Conservation (phyloP, 53 echinoderm and acorn worm genomes). For the Temnopleurus reevesii region DNA sequence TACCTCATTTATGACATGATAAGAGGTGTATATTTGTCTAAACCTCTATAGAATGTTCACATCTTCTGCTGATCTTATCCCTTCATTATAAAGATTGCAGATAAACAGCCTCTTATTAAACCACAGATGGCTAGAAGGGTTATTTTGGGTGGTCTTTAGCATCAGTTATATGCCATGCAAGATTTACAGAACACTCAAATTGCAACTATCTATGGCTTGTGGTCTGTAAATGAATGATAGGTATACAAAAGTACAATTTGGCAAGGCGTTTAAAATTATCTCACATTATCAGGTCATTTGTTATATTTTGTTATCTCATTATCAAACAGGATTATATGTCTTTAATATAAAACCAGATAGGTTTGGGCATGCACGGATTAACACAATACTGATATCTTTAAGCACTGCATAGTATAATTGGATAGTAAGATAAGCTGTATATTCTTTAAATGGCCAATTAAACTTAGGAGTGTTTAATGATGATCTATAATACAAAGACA, state of each 20-base stretch:
- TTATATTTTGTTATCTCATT: neutral
- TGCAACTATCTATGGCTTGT: neutral
- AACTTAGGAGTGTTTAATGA: neutral
- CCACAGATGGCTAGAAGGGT: neutral
- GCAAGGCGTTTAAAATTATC: neutral
- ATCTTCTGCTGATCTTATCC: neutral
- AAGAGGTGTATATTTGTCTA: neutral
- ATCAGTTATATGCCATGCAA: neutral
- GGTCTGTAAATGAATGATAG: constrained; percentile 26
- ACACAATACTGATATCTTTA: neutral
- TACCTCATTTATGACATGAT: neutral
- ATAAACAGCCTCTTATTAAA: neutral
- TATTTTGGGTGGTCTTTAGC: constrained; percentile 9
- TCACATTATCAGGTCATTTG: neutral
- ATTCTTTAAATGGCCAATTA: neutral
- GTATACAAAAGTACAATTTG: constrained; percentile 7
- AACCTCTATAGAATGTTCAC: neutral
- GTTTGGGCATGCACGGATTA: neutral
- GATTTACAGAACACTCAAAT: neutral
- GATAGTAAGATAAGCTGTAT: neutral
- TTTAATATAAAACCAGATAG: neutral
- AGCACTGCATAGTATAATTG: neutral
- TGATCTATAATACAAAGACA: neutral
- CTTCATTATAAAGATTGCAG: neutral
- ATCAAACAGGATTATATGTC: neutral